Evolutionary conservation across 1,140 invertebrate species (phyloP), one percentile per base, ranked within the genome.

Genomic region (Dinoponera quadriceps): DNA sequence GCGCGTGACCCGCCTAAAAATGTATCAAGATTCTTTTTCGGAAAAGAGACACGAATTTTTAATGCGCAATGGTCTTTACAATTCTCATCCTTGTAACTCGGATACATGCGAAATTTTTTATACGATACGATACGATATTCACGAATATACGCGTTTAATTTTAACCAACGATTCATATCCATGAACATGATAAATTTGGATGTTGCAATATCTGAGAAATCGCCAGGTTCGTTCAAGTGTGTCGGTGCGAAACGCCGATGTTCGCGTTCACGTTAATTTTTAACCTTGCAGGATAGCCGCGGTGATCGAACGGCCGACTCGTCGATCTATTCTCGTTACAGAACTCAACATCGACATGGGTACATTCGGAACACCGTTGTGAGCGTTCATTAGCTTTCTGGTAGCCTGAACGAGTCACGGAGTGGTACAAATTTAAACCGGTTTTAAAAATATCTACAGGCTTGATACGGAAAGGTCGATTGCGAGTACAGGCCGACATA

Each of bases 361-460:
- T 13, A 22, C 59, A 82, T 77, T 81, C 82, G 48, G 71, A 33
- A 62, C 55, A 69, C 62, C 16, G 63, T 83, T 55, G 63, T 85
- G 85, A 88, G 62, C 71, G 71, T 73, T 85, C 71, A 51, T 84
- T 71, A 81, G 69, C 27, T 74, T 75, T 27, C 38, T 25, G 22
- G 16, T 54, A 49, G 38, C 18, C 48, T 54, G 55, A 14, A 22
- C 48, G 38, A 51, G 18, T 22, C 44, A 4, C 14, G 48, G n/a
- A 66, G 44, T 75, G 49, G 44, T 71, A 49, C 13, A 72, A 77
- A 84, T 38, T 57, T 27, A 59, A 85, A 83, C 60, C 60, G 72
- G 57, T 73, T 85, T 83, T 29, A 25, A 75, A 62, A 85, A 65
- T 84, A 72, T 69, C 51, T 11, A 9, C 54, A 29, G 20, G 29